Conservation (phyloP, 2,888 invertebrate genomes). For the Coelinius sp. region DNA sequence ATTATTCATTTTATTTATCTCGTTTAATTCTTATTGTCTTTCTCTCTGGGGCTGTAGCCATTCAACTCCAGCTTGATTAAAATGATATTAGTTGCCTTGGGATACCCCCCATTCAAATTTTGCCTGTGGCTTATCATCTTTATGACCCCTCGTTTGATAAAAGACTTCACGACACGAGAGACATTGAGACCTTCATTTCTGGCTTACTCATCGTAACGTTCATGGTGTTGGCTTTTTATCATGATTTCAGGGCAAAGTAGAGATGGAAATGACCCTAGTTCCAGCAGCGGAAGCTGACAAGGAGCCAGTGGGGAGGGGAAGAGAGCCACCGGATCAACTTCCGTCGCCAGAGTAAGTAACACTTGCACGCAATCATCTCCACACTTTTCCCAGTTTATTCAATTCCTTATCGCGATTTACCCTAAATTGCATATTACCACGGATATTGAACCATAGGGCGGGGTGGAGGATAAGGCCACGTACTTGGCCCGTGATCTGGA, state of each 20-base stretch:
- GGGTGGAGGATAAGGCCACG: neutral
- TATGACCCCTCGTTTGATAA: too few relatives aligned
- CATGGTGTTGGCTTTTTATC: neutral
- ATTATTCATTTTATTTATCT: too few relatives aligned
- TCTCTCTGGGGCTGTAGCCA: too few relatives aligned
- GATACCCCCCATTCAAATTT: too few relatives aligned
- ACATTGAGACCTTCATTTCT: too few relatives aligned
- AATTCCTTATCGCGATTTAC: neutral
- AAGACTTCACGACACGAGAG: too few relatives aligned
- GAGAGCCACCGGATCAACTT: constrained; percentile 76
- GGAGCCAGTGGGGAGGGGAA: constrained; percentile 78
- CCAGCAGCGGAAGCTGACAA: constrained; percentile 75
- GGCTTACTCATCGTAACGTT: too few relatives aligned
- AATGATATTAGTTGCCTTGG: too few relatives aligned
- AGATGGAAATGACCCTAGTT: constrained; percentile 77
- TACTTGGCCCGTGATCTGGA: neutral
- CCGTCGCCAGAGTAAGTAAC: constrained; percentile 76
- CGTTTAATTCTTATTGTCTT: too few relatives aligned
- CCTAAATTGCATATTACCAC: neutral
- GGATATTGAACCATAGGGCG: neutral
- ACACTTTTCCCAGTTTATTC: neutral
- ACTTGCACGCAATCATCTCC: constrained; percentile 2
- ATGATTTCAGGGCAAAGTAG: constrained; percentile 78
- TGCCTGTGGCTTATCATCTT: too few relatives aligned
- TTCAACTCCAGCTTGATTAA: neutral